A percentile compares a stretch with the other conserved stretches of the same genome.
Conservation (phyloP, 2,888 invertebrate species). For the Allacma fusca region DNA sequence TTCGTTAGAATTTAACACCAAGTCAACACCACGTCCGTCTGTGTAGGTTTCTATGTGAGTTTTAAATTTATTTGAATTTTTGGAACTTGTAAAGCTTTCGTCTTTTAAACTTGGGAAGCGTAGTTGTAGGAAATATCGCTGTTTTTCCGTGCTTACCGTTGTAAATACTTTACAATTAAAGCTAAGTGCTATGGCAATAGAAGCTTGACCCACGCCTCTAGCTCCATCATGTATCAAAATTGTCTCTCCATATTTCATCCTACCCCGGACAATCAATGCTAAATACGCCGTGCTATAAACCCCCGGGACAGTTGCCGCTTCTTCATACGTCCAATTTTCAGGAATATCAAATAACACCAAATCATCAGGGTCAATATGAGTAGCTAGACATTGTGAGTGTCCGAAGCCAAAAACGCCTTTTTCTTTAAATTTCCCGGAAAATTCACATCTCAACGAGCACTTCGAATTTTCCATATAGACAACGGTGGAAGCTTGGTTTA, state of each 20-base stretch:
- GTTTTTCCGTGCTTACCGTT: slow-evolving; percentile 87
- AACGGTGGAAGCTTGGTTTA: no score
- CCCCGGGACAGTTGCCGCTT: slow-evolving; percentile 93
- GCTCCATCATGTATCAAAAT: slow-evolving; percentile 92
- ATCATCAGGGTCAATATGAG: no score
- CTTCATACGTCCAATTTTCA: slow-evolving; percentile 82
- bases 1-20: slow-evolving; percentile 80
- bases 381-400: no score
- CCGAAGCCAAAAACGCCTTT: no score
- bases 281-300: slow-evolving; percentile 80
- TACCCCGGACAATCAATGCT: slow-evolving; percentile 85
- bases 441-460: no score
- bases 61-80: slow-evolving; percentile 91
- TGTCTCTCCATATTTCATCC: slow-evolving; percentile 80
- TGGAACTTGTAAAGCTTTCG: neutral
- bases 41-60: slow-evolving; percentile 85
- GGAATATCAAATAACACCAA: no score
- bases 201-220: slow-evolving; percentile 96
- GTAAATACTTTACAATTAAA: slow-evolving; percentile 88
- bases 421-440: no score
- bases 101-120: neutral
- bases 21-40: slow-evolving; percentile 88
- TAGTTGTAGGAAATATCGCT: slow-evolving; percentile 77
- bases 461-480: no score
- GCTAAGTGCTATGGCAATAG: slow-evolving; percentile 89